Base-by-base conservation (phyloP, 2,113 vertebrate genomes). In the Sturnus vulgaris region DNA sequence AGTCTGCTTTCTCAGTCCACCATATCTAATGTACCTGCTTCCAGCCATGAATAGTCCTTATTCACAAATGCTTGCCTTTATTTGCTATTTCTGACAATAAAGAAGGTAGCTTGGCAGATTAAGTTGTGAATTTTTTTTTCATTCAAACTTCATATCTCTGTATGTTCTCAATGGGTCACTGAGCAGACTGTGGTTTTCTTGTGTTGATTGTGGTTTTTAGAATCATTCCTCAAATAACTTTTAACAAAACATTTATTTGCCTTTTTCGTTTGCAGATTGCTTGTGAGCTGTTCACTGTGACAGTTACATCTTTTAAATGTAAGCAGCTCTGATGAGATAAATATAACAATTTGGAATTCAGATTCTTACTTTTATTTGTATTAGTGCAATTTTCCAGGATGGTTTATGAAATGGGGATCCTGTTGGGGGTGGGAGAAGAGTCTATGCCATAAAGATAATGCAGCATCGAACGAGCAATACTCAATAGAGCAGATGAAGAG, bases 241-340 rank as follows among this genome's bases (percentile, higher is more conserved):
- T n/a, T 94, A 88, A 90, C 92, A 94, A 94, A 96, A 65, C 65
- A 53, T 84, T 77, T 94, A 90, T 94, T 95, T 95, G 57, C 88
- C 80, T 88, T 88, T 90, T 90, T 64, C 28, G 11, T 88, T 93
- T 88, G 88, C 80, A 65, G 72, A 71, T 88, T 95, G 80, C 86
- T 81, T 31, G 18, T 59, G 95, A 96, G 86, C 81, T 72, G 49
- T 91, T 95, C 73, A 10, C 82, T 64, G 44, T 88, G 75, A 90
- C 84, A 95, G 92, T 75, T 87, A 27, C 8, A 2, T 92, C 52
- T 93, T 92, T 95, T 78, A 72, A 92, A 94, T 93, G 57, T 83
- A 71, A 81, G 82, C 92, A 75, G 88, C 86, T 92, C 88, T 88
- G 92, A 94, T 95, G 90, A 95, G 93, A 90, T 96, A 95, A 95